Conservation (phyloP, 2,113 vertebrate species). For the Cololabis saira region DNA sequence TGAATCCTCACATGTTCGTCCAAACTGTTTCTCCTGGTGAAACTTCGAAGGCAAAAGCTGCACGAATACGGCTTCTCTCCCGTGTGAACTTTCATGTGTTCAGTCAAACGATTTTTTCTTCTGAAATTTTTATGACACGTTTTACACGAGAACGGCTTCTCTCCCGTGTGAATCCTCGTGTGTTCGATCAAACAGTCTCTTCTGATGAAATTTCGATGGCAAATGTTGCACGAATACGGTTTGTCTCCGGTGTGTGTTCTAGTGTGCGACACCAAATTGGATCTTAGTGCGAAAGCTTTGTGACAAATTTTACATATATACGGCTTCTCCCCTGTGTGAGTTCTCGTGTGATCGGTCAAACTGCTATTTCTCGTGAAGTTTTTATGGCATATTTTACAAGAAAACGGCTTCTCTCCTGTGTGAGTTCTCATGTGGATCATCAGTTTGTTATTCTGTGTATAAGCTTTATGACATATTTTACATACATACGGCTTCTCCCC, state of each 20-base stretch:
- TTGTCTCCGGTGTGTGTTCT: neutral
- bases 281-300: neutral
- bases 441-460: no score
- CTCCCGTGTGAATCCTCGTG: neutral
- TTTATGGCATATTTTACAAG: neutral
- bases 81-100: neutral
- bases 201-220: neutral
- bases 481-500: neutral
- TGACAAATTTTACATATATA: neutral
- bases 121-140: neutral
- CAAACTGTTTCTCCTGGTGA: neutral
- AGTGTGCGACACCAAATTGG: neutral
- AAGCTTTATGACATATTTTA: neutral
- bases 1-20: neutral
- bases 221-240: neutral
- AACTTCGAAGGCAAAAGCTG: neutral
- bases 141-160: neutral
- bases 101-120: neutral
- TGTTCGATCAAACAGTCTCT: neutral
- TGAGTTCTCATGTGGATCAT: neutral
- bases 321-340: neutral
- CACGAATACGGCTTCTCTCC: neutral
- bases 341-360: neutral
- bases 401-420: neutral
- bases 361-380: neutral